Conservation (phyloP, 2,113 vertebrate species). For the Leucopsar rothschildi region DNA sequence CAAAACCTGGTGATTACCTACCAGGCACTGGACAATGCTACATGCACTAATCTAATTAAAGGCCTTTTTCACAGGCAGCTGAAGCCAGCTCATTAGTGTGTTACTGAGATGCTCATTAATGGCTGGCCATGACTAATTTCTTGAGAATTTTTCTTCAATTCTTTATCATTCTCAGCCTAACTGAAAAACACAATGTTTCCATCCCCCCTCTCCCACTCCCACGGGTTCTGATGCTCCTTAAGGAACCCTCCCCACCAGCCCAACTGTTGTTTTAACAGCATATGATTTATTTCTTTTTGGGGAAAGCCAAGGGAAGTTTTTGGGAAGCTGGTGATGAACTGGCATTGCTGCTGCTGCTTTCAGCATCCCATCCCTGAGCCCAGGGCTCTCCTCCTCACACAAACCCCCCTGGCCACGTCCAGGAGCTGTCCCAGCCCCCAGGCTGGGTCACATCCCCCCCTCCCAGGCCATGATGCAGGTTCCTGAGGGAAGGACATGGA, state of each 20-base stretch:
- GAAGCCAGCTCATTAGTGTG: constrained; percentile 62
- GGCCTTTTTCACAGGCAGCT: constrained; percentile 30
- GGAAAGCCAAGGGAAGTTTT: not conserved
- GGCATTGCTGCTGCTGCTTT: not conserved
- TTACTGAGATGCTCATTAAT: constrained; percentile 61
- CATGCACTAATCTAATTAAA: constrained; percentile 74
- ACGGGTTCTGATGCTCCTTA: not conserved
- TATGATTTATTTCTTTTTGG: not conserved
- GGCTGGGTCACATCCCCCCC: not conserved
- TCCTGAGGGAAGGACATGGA: not conserved
- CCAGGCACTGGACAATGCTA: constrained; percentile 47
- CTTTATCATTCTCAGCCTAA: constrained; percentile 42
- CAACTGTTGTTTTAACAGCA: not conserved
- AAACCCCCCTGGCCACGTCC: not conserved
- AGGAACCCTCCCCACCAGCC: not conserved
- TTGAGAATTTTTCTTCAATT: constrained; percentile 60
- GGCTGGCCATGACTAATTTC: constrained; percentile 60
- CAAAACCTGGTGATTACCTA: constrained; percentile 53
- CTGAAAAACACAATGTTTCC: not conserved
- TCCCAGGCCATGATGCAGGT: rapidly evolving
- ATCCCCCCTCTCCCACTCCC: not conserved
- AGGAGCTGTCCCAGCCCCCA: not conserved
- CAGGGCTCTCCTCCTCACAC: not conserved
- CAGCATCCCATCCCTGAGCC: not conserved
- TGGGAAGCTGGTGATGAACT: not conserved